Base-by-base conservation (phyloP, 2,797 vertebrate species). In the Paramormyrops hopkinsi region DNA sequence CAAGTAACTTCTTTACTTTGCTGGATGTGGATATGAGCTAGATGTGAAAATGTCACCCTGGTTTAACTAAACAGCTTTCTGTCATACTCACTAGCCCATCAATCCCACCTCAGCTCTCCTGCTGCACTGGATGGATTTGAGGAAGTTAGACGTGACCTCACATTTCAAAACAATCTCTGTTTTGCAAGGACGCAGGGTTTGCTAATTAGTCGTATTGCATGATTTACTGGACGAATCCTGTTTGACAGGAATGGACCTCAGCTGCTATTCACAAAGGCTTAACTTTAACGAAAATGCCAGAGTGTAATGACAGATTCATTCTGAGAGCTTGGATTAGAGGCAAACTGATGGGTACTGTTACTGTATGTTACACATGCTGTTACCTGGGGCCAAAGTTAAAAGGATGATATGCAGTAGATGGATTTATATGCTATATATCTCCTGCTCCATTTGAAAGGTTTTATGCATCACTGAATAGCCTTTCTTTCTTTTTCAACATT, bases 131-230 rank as follows among this genome's bases (percentile, higher is more conserved):
- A 17, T 2, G 76, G 54, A 85, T 86, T 86, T 50, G n/a, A 19
- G 51, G 5, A 11, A 19, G 83, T 56, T 12, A 50, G 59, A 51
- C 29, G 29, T 2, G 22, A 46, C 54, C 29, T 19, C n/a, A 86
- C 46, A 46, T 56, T 85, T 82, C 19, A 62, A 85, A 84, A 54
- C 25, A 62, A 56, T 69, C 6, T 25, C n/a, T 25, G 79, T 41
- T 29, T 29, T 37, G 3, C 25, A 17, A 25, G 44, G 56, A 84
- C 1, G 48, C 5, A 29, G 29, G 82, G 37, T 14, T 12, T 41
- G 44, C 89, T 86, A 65, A 89, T 89, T 44, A 73, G 59, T n/a
- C 7, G 6, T 84, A 89, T 69, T 41, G 86, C 25, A 54, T 50
- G 87, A 11, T 19, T 73, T 73, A 88, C 62, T 6, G 5, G 83